Conservation (phyloP, 2,797 vertebrate species). For the Epinephelus malabaricus region DNA sequence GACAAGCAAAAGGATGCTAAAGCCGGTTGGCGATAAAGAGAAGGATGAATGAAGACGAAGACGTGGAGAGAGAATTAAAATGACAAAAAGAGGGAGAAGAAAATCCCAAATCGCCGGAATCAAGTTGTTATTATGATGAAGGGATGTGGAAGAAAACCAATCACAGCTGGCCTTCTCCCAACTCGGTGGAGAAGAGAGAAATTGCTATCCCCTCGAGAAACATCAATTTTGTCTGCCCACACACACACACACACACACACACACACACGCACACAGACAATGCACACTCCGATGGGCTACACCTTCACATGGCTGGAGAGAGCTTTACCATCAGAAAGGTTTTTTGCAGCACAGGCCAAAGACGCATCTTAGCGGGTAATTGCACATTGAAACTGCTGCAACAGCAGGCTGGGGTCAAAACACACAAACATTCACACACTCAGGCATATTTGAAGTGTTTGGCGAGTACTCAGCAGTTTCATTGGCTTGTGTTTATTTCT, state of each 20-base stretch:
- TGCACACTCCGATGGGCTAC: constrained; percentile 16
- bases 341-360: constrained; percentile 23
- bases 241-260: constrained; percentile 6
- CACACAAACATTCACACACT: constrained; percentile 6
- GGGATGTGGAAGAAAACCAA: constrained; percentile 70
- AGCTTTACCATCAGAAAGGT: constrained; percentile 23
- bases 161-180: constrained; percentile 67
- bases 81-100: background rate
- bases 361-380: constrained; percentile 53
- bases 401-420: constrained; percentile 31
- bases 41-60: background rate
- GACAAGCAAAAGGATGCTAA: too few species aligned
- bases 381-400: constrained; percentile 57
- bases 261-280: constrained; percentile 11
- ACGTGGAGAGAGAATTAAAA: background rate
- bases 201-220: constrained; percentile 62
- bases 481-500: constrained; percentile 57
- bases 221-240: constrained; percentile 57
- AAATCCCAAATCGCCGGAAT: constrained; percentile 15
- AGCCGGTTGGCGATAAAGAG: background rate
- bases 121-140: constrained; percentile 71
- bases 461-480: constrained; percentile 57
- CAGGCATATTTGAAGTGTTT: constrained; percentile 46
- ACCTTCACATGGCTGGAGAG: constrained; percentile 25
- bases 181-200: constrained; percentile 39